These are phyloP conservation scores for Pseudochaenichthys georgianus DNA, from an alignment of 2,797 vertebrate species.

Conservation along the genomic window DNA sequence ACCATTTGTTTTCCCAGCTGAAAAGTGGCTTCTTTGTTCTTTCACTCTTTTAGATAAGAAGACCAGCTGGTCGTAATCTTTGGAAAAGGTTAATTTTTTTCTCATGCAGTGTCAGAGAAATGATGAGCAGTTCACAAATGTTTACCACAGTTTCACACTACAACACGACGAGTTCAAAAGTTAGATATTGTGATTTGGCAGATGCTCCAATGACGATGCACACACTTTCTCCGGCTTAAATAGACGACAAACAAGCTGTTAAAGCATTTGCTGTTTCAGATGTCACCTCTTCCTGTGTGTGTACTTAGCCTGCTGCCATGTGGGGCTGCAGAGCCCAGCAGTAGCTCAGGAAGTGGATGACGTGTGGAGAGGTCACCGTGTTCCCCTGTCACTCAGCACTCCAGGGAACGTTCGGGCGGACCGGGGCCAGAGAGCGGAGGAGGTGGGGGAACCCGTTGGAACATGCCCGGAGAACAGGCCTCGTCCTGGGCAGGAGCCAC, in stretches of 20 bases:
- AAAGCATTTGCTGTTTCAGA: slow-evolving; percentile 74
- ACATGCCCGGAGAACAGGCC: slow-evolving; percentile 45
- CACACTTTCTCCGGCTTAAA: slow-evolving; percentile 38
- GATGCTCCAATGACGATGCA: slow-evolving; percentile 13
- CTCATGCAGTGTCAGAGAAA: background rate
- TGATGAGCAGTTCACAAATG: background rate
- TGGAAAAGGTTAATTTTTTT: background rate
- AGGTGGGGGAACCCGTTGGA: slow-evolving; percentile 26
- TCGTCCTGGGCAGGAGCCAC: slow-evolving; percentile 21
- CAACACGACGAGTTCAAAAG: background rate
- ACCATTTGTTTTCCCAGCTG: slow-evolving; percentile 12
- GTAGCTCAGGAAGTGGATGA: slow-evolving; percentile 72
- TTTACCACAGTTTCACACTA: background rate
- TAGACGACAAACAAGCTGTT: slow-evolving; percentile 56
- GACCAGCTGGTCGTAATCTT: slow-evolving; percentile 8
- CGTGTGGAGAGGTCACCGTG: slow-evolving; percentile 51
- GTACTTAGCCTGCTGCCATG: slow-evolving; percentile 72
- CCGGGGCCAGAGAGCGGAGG: slow-evolving; percentile 21
- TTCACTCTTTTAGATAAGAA: slow-evolving; percentile 16
- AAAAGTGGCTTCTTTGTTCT: slow-evolving; percentile 21
- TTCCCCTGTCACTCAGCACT: slow-evolving; percentile 74
- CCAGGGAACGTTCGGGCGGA: slow-evolving; percentile 52
- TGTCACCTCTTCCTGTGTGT: slow-evolving; percentile 77
- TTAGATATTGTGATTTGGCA: slow-evolving; percentile 5
- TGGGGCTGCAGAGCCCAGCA: slow-evolving; percentile 61